Evolutionary conservation across 92 coral and sea anemone species (phyloP), one percentile per base, ranked within the genome.

Genomic region (Ricordea florida): DNA sequence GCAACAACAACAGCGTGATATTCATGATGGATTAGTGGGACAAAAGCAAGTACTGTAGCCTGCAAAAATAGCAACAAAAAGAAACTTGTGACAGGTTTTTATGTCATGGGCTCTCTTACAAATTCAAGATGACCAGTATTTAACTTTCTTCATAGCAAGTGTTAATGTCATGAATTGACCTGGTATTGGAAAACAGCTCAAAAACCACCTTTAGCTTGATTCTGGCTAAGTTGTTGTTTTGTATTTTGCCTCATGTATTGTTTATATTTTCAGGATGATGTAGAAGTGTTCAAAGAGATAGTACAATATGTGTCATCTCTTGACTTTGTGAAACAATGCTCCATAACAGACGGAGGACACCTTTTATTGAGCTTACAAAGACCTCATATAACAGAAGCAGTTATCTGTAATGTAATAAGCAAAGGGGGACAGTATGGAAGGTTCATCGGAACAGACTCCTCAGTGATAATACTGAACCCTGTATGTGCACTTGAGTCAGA

Each of bases 331-430:
- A 62, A 61, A 34, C 48, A 42, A 2, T 72, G 85, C 22, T 37
- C 52, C 23, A 3, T 76, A 26, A 48, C 82, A 3, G 48, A 53
- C 23, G 77, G 57, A 11, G 90, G 90, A 5, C 84, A 85, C 16
- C 57, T 89, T 17, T 38, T 56, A 17, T 46, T 85, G 33, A 46
- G 15, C 17, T 51, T 89, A 16, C 62, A 85, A 48, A 80, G 58
- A 15, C 8, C 76, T 17, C 7, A 23, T 14, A 78, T 80, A 1
- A 62, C 73, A 4, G 38, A 60, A 27, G 44, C 75, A 10, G 66
- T 80, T 11, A 24, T 89, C 18, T 11, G 28, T 13, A 56, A 70
- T 62, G 74, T 85, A 5, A 47, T 80, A 29, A 53, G 25, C 2
- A 42, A 37, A 40, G 74, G 60, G 33, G 46, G 21, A 8, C 31